These are phyloP conservation scores for Eupeodes corollae DNA, from an alignment of 1,140 invertebrate species.

Conservation along the genomic window DNA sequence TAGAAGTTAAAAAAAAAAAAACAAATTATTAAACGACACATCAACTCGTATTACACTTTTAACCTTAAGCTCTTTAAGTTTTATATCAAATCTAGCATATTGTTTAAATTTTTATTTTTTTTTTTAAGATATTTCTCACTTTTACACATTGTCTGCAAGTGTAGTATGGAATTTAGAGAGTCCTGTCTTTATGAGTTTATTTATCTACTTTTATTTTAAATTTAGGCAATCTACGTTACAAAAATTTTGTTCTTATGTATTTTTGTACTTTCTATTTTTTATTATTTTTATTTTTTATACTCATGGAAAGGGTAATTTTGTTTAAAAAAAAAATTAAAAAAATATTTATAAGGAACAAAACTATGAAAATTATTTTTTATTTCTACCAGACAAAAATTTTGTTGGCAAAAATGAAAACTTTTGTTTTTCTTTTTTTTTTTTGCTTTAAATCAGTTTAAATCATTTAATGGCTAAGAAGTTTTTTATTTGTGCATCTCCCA, in stretches of 20 bases:
- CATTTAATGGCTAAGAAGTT: neutral
- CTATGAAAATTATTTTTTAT: no score
- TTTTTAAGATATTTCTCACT: slow-evolving; percentile 11
- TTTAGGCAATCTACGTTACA: slow-evolving; percentile 7
- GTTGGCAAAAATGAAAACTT: no score
- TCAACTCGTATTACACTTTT: no score
- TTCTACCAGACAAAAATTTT: no score
- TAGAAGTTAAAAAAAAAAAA: neutral
- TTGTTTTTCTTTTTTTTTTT: neutral
- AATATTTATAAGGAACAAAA: neutral
- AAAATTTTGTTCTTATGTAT: slow-evolving; percentile 8
- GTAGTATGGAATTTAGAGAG: slow-evolving; percentile 6
- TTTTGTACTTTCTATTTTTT: slow-evolving; percentile 12
- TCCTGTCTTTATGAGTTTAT: no score
- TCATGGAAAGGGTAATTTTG: no score
- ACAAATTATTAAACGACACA: neutral
- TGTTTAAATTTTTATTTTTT: no score
- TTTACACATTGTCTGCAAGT: slow-evolving; percentile 39
- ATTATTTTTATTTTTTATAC: neutral
- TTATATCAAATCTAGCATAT: no score
- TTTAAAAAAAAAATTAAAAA: neutral
- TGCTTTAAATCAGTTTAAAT: neutral
- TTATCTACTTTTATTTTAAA: slow-evolving; percentile 7
- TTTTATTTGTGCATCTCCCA: neutral
- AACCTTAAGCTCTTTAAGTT: no score